Evolutionary conservation across 2,113 vertebrate genomes (phyloP), one percentile per base, ranked within the genome.

Genomic region (Esox niger): DNA sequence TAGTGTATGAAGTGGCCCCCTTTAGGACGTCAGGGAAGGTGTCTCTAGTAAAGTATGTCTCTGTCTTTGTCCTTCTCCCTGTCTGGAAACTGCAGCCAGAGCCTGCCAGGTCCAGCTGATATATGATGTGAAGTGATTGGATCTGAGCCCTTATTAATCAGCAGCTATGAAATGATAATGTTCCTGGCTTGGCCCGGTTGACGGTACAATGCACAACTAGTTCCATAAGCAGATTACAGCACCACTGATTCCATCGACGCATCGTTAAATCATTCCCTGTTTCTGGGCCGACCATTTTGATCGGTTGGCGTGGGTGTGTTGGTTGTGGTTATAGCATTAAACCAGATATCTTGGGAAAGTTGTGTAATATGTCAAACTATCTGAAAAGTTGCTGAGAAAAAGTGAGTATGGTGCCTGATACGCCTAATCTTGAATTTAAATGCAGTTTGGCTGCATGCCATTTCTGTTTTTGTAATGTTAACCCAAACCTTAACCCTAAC

Each of bases 1-100:
- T 62, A 23, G 32, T 62, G 47, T 78, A 75, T 78, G 64, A 73
- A 43, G 38, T 43, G 38, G 68, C 72, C 68, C n/a, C 80, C n/a
- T 76, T 62, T n/a, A 2, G 57, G 64, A 74, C 64, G 49, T 58
- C 46, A 54, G 23, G 60, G 70, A 60, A 56, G 64, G 60, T 15
- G 64, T 78, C 71, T 70, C 52, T 3, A 9, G 47, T 17, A 15
- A 43, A 43, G 35, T 55, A 21, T 25, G 43, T 52, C 31, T 57
- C 65, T 58, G 10, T 56, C 25, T 27, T 15, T 46, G 11, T 46
- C 43, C 17, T 15, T 7, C 47, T 21, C 32, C 1, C 61, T 25
- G 20, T 35, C 11, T 43, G 38, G 38, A 10, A 17, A 38, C 33
- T 35, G 33, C 33, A 47, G 46, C 46, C 17, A 20, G 46, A 13